These are phyloP conservation scores for Tursiops truncatus DNA, from an alignment of 2,113 vertebrate species.

Conservation along the genomic window DNA sequence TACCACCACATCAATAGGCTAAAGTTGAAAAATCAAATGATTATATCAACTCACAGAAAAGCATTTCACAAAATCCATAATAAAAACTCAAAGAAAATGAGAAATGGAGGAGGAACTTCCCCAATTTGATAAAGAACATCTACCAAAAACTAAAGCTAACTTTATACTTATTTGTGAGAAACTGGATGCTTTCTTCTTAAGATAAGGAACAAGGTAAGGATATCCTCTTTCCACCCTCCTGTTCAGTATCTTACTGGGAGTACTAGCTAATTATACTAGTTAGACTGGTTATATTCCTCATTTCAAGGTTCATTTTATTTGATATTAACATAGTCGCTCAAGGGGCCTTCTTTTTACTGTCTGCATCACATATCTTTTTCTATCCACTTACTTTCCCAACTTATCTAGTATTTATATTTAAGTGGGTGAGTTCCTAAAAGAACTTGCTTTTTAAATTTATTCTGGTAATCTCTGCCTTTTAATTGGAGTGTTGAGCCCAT, in stretches of 20 bases:
- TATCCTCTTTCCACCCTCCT: neutral
- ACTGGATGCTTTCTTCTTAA: neutral
- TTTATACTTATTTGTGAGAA: neutral
- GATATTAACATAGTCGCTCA: neutral
- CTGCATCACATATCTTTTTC: neutral
- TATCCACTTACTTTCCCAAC: neutral
- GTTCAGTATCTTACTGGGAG: neutral
- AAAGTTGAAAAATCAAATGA: neutral
- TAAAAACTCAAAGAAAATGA: neutral
- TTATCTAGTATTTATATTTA: neutral
- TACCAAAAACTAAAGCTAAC: neutral
- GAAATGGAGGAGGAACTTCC: neutral
- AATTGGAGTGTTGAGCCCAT: neutral
- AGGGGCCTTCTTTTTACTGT: neutral
- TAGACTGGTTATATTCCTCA: neutral
- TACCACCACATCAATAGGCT: neutral
- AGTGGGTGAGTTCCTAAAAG: neutral
- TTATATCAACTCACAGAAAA: neutral
- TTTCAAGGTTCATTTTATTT: neutral
- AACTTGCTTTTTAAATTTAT: neutral
- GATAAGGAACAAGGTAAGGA: neutral
- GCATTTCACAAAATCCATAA: neutral
- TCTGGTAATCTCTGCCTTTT: neutral
- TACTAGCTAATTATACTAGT: neutral
- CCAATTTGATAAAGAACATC: neutral